Evolutionary conservation across 30 jellyfish, hydroid and myxozoan species (phyloP), one percentile per base, ranked within the genome.

Genomic region (Nemopilema nomurai): DNA sequence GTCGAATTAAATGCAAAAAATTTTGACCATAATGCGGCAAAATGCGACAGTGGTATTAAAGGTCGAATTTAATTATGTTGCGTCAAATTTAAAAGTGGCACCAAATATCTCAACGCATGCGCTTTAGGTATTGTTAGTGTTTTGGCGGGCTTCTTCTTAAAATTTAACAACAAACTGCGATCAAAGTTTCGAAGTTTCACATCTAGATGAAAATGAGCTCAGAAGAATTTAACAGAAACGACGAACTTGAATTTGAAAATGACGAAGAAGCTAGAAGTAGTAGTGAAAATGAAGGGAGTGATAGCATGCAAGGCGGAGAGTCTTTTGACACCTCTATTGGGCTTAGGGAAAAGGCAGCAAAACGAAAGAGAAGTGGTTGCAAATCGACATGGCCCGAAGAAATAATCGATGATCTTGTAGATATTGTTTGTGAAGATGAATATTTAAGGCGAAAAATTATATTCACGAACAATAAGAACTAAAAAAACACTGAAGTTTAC

Each of bases 321-420:
- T 41, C 57, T 41, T 41, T 41, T 41, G 70, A 41, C 57, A 41
- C 57, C 57, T 41, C 57, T 41, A 29, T 84, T 62, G 66, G 93
- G 87, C 87, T 87, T 18, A 71, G 29, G 80, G 33, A 24, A 21
- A 74, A 65, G 68, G 62, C 20, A 52, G 28, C 19, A 28, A 83
- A 52, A 41, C 19, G 76, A 49, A 76, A 74, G 51, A 82, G 80
- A 71, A 22, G 80, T 51, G 91, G 79, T 69, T 85, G 91, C 71
- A 82, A 71, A 49, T 82, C 91, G 27, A 85, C 83, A 26, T 85
- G 87, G 93, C 82, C 32, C 69, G 93, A 85, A 67, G 87, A 73
- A 70, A 71, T 74, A 31, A 64, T 26, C 1, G 49, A 73, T 85
- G 93, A 85, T 64, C 52, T 74, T 68, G 87, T 85, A 28, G 93